Conservation (phyloP, 2,888 invertebrate genomes). For the Acronicta psi region DNA sequence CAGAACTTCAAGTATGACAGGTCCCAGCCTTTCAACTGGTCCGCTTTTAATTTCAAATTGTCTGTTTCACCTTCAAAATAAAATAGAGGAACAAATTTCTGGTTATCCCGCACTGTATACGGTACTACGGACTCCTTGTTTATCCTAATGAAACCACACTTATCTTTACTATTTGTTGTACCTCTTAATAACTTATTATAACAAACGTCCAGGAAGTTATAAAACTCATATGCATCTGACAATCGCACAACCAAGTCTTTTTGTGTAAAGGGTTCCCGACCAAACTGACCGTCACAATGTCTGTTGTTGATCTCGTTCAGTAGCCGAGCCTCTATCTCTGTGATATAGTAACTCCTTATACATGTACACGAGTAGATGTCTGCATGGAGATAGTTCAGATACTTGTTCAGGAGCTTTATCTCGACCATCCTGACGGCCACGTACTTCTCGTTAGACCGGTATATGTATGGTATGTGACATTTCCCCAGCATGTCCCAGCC, state of each 20-base stretch:
- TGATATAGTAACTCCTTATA: constrained; percentile 97
- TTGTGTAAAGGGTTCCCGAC: constrained; percentile 95
- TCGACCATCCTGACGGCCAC: constrained; percentile 98
- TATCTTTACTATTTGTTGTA: constrained; percentile 92
- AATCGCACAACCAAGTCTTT: constrained; percentile 97
- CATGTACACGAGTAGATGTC: constrained; percentile 97
- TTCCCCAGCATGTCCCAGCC: constrained; percentile 97
- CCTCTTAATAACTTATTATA: constrained; percentile 94
- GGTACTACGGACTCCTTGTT: constrained; percentile 98
- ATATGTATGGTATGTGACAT: constrained; percentile 96
- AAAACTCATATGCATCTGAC: constrained; percentile 96
- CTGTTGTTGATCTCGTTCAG: constrained; percentile 97
- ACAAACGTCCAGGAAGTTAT: constrained; percentile 96
- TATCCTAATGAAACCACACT: constrained; percentile 97
- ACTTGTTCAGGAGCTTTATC: constrained; percentile 95
- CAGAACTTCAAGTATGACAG: constrained; percentile 97
- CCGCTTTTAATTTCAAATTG: constrained; percentile 95
- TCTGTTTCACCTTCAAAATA: constrained; percentile 97
- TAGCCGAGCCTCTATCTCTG: constrained; percentile 96
- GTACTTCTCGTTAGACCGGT: constrained; percentile 94
- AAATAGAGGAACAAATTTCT: constrained; percentile 97
- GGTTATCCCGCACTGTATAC: constrained; percentile 94
- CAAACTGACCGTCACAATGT: constrained; percentile 97
- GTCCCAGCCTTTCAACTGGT: constrained; percentile 97
- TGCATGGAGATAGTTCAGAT: constrained; percentile 95